These are phyloP conservation scores for Pygmarrhopalites habei DNA, from an alignment of 1,140 invertebrate genomes.

Conservation along the genomic window DNA sequence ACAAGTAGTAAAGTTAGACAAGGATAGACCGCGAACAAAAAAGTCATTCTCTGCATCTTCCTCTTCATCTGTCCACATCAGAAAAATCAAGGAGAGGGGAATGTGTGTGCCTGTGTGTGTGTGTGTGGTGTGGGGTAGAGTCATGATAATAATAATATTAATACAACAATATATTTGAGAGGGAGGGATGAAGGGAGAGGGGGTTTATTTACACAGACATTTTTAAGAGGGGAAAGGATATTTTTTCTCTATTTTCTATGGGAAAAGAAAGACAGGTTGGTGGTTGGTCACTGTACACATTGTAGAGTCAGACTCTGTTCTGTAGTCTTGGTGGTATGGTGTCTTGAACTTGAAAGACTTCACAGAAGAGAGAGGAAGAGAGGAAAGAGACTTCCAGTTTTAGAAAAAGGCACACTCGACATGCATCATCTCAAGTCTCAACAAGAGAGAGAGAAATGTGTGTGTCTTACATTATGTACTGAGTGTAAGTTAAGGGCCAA, in stretches of 20 bases:
- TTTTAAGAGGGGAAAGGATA: neutral
- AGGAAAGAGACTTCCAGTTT: neutral
- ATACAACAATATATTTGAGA: no score
- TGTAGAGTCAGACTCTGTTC: no score
- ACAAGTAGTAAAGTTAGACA: no score
- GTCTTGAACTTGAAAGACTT: no score
- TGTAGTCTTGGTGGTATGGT: no score
- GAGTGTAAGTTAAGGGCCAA: neutral
- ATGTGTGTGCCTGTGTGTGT: neutral
- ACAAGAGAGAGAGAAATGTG: no score
- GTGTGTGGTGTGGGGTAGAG: no score
- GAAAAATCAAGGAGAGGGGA: no score
- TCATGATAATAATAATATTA: no score
- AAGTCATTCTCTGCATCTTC: neutral
- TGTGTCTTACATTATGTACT: neutral
- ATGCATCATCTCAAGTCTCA: neutral
- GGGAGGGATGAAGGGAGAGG: no score
- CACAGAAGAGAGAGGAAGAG: no score
- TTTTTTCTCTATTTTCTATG: neutral
- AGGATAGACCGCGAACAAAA: constrained; percentile 4
- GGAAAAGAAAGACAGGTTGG: neutral
- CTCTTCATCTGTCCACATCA: constrained; percentile 1
- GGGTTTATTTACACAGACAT: neutral
- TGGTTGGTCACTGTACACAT: neutral
- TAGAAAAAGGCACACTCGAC: constrained; percentile 3